A percentile compares a stretch with the other conserved stretches of the same genome.
phyloP scores from a whole-genome alignment of 2,797 vertebrate species.

The Centropyge bicolor region DNA sequence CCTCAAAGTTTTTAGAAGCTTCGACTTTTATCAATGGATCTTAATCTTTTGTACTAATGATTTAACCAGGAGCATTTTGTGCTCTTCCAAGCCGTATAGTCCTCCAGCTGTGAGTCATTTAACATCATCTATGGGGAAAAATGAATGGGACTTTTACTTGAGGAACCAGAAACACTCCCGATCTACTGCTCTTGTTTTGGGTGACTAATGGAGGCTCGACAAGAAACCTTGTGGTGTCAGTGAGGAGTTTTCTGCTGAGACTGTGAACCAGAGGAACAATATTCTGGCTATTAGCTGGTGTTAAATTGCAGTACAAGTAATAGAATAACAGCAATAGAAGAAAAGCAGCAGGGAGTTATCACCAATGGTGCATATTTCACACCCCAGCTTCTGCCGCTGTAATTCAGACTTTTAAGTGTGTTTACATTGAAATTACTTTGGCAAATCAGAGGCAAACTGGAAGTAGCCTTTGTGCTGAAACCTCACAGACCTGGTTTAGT shows the following conservation, averaged over 20 bases:
- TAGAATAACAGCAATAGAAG: constrained; percentile 1
- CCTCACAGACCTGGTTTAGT: too few relatives aligned
- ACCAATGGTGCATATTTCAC: neutral
- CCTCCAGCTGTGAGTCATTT: neutral
- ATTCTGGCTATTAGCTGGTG: neutral
- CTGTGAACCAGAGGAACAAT: neutral
- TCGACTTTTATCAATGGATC: too few relatives aligned
- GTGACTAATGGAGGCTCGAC: neutral
- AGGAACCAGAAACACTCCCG: neutral
- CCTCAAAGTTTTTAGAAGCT: too few relatives aligned
- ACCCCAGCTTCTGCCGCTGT: neutral
- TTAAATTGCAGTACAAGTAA: neutral
- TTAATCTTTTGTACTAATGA: too few relatives aligned
- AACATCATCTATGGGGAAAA: neutral
- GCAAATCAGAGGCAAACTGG: neutral
- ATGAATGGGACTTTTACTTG: neutral
- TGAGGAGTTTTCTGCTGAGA: constrained; percentile 5
- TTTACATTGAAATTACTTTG: neutral
- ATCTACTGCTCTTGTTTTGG: neutral
- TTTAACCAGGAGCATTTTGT: neutral
- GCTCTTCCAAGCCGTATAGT: neutral
- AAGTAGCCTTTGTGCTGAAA: neutral
- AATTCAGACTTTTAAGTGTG: neutral
- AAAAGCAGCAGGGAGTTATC: neutral
- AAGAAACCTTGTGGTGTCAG: neutral